Evolutionary conservation across 2,113 vertebrate species (phyloP).

Genomic region (Oryctolagus cuniculus): DNA sequence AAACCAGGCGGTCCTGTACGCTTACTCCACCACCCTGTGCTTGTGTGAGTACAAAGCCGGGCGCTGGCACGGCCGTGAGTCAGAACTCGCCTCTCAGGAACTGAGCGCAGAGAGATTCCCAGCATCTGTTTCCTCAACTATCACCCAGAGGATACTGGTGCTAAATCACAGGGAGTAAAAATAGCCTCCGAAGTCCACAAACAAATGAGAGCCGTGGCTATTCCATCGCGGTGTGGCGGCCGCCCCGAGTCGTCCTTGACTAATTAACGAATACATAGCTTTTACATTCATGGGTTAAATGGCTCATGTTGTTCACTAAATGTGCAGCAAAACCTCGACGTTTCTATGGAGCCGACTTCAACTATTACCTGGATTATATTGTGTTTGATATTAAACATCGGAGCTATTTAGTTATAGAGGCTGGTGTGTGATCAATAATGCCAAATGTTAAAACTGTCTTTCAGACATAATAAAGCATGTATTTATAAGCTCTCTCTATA

Average conservation of each 20-base stretch:
- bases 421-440: slow-evolving; percentile 42
- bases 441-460: slow-evolving; percentile 49
- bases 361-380: neutral
- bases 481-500: slow-evolving; percentile 34
- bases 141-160: slow-evolving; percentile 94
- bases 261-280: slow-evolving; percentile 61
- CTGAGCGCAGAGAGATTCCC: slow-evolving; percentile 94
- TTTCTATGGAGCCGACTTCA: slow-evolving; percentile 61
- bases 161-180: slow-evolving; percentile 95
- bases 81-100: slow-evolving; percentile 94
- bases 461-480: slow-evolving; percentile 5
- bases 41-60: slow-evolving; percentile 94
- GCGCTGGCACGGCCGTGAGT: slow-evolving; percentile 90
- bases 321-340: slow-evolving; percentile 47
- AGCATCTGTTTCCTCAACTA: slow-evolving; percentile 99
- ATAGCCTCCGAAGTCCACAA: slow-evolving; percentile 91
- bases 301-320: slow-evolving; percentile 66
- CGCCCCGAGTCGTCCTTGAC: slow-evolving; percentile 70
- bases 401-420: slow-evolving; percentile 23
- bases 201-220: slow-evolving; percentile 80
- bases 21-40: slow-evolving; percentile 92
- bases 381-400: slow-evolving; percentile 63
- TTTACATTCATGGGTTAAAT: slow-evolving; percentile 64
- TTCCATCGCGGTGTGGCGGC: slow-evolving; percentile 61
- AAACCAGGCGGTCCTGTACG: slow-evolving; percentile 92